phyloP scores from a whole-genome alignment of 2,797 vertebrate genomes.

The Rhinophrynus dorsalis region DNA sequence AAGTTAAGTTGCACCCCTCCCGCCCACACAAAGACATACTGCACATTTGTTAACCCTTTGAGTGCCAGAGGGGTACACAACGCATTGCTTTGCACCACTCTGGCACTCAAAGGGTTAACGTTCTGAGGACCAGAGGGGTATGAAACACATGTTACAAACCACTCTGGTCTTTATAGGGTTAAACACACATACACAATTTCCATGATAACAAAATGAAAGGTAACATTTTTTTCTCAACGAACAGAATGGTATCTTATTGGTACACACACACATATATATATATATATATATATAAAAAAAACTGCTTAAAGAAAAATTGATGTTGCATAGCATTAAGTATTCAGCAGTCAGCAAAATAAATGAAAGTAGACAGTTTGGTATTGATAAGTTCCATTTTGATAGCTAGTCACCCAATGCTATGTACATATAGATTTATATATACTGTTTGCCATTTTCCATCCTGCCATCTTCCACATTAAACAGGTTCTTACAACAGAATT shows the following conservation, averaged over 20 bases:
- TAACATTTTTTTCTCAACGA: constrained; percentile 72
- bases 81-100: too few relatives aligned
- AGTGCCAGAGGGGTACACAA: too few relatives aligned
- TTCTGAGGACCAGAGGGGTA: too few relatives aligned
- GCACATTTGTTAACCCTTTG: constrained; percentile 73
- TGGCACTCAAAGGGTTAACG: too few relatives aligned
- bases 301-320: constrained; percentile 73
- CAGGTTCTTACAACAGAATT: constrained; percentile 67
- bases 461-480: constrained; percentile 66
- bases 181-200: too few relatives aligned
- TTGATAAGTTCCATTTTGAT: constrained; percentile 79
- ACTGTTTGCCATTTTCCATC: constrained; percentile 72
- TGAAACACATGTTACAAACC: too few relatives aligned
- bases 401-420: constrained; percentile 80
- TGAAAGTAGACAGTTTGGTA: constrained; percentile 84
- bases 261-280: constrained; percentile 68
- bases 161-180: too few relatives aligned
- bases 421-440: constrained; percentile 77
- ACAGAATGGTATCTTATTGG: constrained; percentile 75
- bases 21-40: constrained; percentile 70
- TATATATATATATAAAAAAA: constrained; percentile 32
- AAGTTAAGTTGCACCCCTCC: constrained; percentile 54
- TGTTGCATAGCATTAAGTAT: constrained; percentile 92
- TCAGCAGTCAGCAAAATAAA: constrained; percentile 79
- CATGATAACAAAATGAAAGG: constrained; percentile 71